Base-by-base conservation (phyloP, 2,888 invertebrate genomes). In the Ceriagrion tenellum region DNA sequence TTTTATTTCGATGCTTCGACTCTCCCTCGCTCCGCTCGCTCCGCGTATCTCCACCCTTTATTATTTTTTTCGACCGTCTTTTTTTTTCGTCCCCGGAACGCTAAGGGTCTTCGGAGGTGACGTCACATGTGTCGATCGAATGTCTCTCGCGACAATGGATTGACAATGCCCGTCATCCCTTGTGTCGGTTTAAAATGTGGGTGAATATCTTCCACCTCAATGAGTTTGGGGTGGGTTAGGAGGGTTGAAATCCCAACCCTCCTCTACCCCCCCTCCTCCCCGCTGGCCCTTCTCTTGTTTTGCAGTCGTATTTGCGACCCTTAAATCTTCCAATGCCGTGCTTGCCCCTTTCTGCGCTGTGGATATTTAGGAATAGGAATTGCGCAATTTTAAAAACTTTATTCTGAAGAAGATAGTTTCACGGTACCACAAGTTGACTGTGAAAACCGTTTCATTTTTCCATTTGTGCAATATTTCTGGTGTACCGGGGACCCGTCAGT, bases 161-260 rank as follows among this genome's bases (percentile, higher is more conserved):
- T 93, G 93, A 93, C 69, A 47, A 47, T 69, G 47, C 69, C 69
- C 47, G 40, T 91, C 91, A 91, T 91, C 91, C 16, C 89, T n/a
- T 55, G 23, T 47, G 69, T 91, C 63, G 91, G 40, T 35, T 20
- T 91, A 35, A 74, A 47, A 55, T 93, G 93, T 47, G 93, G 47
- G 23, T 69, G 69, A 69, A 93, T 47, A 47, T 69, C 69, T 93
- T 69, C 59, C 63, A 18, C n/a, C n/a, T 47, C 93, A 23, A 35
- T 16, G 81, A 26, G 26, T 59, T 69, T 26, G 35, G 59, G 59
- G 26, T 10, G 35, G 40, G 13, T 47, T 30, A 2, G 63, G 6
- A 35, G 59, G 59, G 63, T 91, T 59, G 35, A 59, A 59, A 59
- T 2, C 59, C 47, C 47, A 47, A 47, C 47, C 47, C 47, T 47